Evolutionary conservation across 30 jellyfish, hydroid and myxozoan species (phyloP).

Genomic region (Turritopsis dohrnii): DNA sequence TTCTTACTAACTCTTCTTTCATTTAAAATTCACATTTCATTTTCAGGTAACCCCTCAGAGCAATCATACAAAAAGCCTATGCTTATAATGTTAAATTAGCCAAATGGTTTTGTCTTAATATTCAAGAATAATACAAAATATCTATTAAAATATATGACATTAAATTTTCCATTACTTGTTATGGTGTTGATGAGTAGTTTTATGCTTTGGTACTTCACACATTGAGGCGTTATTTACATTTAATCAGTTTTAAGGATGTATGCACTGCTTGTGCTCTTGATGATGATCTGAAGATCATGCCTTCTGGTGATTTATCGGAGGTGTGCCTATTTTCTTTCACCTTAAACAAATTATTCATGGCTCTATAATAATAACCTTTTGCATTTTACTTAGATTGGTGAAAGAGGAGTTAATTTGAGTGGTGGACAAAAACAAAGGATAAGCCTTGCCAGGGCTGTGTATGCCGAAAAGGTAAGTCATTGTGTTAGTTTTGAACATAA

Average conservation of each 20-base stretch:
- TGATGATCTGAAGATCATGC: slow-evolving; percentile 36
- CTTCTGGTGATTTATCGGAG: slow-evolving; percentile 73
- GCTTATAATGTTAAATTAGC: too few relatives aligned
- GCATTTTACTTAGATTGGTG: background rate
- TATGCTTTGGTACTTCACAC: background rate
- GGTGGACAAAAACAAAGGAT: background rate
- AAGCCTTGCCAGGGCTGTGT: slow-evolving; percentile 30
- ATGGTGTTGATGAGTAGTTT: too few relatives aligned
- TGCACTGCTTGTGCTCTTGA: slow-evolving; percentile 56
- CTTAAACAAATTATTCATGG: background rate
- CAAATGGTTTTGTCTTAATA: too few relatives aligned
- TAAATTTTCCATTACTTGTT: too few relatives aligned
- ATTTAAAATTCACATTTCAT: too few relatives aligned
- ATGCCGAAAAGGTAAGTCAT: slow-evolving; percentile 52
- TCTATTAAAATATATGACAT: too few relatives aligned
- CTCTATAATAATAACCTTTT: background rate
- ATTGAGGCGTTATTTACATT: background rate
- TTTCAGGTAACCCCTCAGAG: too few relatives aligned
- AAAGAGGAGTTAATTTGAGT: background rate
- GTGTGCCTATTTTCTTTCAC: slow-evolving; percentile 8
- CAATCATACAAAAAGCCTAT: too few relatives aligned
- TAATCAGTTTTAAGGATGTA: background rate
- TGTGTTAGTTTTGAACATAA: background rate
- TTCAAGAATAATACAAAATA: too few relatives aligned
- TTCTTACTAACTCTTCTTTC: too few relatives aligned